Base-by-base conservation (phyloP, 2,113 vertebrate genomes). In the Hemicordylus capensis region DNA sequence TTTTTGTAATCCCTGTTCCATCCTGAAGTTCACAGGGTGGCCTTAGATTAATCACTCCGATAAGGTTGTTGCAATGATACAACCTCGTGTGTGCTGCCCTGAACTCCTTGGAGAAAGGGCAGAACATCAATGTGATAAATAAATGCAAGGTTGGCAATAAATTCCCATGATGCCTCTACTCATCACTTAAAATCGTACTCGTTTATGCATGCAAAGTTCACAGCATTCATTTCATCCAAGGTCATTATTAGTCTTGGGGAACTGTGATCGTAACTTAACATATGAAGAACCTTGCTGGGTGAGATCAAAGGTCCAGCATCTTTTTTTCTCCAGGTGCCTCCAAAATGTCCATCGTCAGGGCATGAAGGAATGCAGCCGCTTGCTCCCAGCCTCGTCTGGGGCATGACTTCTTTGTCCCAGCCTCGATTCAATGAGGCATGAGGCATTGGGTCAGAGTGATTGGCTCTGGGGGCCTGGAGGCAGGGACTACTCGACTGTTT, bases 161-260 rank as follows among this genome's bases (percentile, higher is more conserved):
- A 61, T 83, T 59, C 69, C 81, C 28, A 28, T 34, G 37, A 28
- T 31, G 37, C 34, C 37, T 37, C 24, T 61, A 28, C 56, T 61
- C 11, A 39, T 77, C 34, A 77, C 26, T 72, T 42, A 44, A 3
- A n/a, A 19, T 59, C 59, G 34, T 17, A 22, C 56, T 73, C 61
- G 69, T 61, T 83, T 74, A 83, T 74, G 81, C 69, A 74, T 61
- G 81, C 69, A 74, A 58, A 73, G 42, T 74, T 73, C 69, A 58
- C 72, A 73, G 48, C 42, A 74, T 83, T 74, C 61, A 72, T 74
- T 56, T 82, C 31, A 46, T 42, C 46, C 81, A 83, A 74, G 81
- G 69, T 74, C 56, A 73, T 61, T 34, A 74, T 73, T n/a, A 39
- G 80, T 59, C 69, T n/a, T 26, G 69, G 20, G 48, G 37, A 72